Conservation (phyloP, 1,140 invertebrate species). For the Drosophila subobscura region DNA sequence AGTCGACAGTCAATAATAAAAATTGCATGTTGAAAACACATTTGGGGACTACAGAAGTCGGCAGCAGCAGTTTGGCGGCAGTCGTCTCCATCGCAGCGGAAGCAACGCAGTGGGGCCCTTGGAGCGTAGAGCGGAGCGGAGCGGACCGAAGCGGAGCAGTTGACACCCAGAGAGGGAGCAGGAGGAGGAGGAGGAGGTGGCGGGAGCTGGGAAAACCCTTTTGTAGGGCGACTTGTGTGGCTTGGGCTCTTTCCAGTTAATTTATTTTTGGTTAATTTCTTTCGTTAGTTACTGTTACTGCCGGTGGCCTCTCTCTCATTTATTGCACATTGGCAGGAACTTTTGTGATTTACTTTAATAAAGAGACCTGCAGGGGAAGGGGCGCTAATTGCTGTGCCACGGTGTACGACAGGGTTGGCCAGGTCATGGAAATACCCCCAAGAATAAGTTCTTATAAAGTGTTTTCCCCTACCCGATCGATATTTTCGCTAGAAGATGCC, state of each 20-base stretch:
- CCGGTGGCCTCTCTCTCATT: slow-evolving; percentile 51
- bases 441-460: no score
- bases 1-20: slow-evolving; percentile 76
- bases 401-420: neutral
- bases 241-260: slow-evolving; percentile 56
- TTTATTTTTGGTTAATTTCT: slow-evolving; percentile 80
- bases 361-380: slow-evolving; percentile 1
- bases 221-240: neutral
- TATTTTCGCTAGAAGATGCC: no score
- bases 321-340: slow-evolving; percentile 76
- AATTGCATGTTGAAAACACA: slow-evolving; percentile 79
- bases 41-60: slow-evolving; percentile 73
- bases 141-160: slow-evolving; percentile 29
- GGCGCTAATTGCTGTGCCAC: slow-evolving; percentile 5
- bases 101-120: slow-evolving; percentile 19
- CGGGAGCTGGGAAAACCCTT: slow-evolving; percentile 31
- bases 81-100: slow-evolving; percentile 41
- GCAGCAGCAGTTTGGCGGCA: neutral
- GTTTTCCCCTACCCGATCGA: no score
- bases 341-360: slow-evolving; percentile 43
- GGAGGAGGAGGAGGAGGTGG: no score
- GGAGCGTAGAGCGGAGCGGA: slow-evolving; percentile 1
- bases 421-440: neutral
- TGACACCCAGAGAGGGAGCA: slow-evolving; percentile 16
- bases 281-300: slow-evolving; percentile 75